Percentiles rank a stretch among this genome's conserved stretches.
Conservation (phyloP, 1,140 invertebrate genomes). For the Ceratosolen fusciceps region DNA sequence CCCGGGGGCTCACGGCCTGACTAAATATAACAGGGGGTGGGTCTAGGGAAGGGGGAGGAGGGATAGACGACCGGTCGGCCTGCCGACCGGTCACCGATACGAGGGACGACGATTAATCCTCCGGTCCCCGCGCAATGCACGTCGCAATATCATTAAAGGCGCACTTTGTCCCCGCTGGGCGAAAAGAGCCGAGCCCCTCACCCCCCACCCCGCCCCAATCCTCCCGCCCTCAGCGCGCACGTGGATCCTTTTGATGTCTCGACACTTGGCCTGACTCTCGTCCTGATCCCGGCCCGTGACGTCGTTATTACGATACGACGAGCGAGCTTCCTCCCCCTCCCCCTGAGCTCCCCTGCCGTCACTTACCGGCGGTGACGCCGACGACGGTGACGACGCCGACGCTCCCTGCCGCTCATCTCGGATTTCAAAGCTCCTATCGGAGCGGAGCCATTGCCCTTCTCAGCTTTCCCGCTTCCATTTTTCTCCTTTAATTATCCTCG, state of each 20-base stretch:
- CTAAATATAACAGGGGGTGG: slow-evolving; percentile 15
- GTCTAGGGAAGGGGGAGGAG: too few relatives aligned
- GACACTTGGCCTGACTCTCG: background rate
- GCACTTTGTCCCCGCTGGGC: slow-evolving; percentile 29
- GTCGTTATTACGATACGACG: slow-evolving; percentile 6
- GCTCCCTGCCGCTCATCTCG: background rate
- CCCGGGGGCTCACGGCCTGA: background rate
- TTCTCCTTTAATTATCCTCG: background rate
- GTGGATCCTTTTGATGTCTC: slow-evolving; percentile 24
- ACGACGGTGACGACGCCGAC: too few relatives aligned
- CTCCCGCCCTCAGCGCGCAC: background rate
- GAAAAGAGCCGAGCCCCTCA: too few relatives aligned
- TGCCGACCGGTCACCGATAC: background rate
- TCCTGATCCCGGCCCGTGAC: background rate
- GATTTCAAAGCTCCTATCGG: background rate
- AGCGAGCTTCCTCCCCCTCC: background rate
- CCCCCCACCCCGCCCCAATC: too few relatives aligned
- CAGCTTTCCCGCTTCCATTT: background rate
- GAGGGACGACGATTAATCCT: slow-evolving; percentile 13
- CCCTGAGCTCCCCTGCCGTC: too few relatives aligned
- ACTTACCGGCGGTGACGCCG: too few relatives aligned
- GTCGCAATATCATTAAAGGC: background rate
- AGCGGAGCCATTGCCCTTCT: background rate
- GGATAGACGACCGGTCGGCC: too few relatives aligned
- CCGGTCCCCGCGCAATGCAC: slow-evolving; percentile 36